Evolutionary conservation across 2,888 invertebrate species (phyloP).

Genomic region (Pandemis heparana): DNA sequence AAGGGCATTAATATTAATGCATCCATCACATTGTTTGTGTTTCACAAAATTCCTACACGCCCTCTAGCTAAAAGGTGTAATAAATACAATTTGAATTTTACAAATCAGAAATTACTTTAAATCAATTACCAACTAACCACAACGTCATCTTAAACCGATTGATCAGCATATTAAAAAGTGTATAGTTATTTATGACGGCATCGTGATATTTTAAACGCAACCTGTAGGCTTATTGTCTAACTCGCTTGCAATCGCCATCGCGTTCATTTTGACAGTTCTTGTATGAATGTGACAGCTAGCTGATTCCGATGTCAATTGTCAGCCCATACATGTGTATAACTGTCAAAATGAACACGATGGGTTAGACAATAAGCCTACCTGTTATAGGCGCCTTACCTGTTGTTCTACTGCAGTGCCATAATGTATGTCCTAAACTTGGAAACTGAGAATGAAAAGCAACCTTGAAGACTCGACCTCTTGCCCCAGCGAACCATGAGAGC

Average conservation of each 20-base stretch:
- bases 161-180: not conserved
- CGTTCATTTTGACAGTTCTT: too few relatives aligned
- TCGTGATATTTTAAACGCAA: not conserved
- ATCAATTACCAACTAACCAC: too few relatives aligned
- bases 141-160: not conserved
- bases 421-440: not conserved
- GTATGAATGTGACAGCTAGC: too few relatives aligned
- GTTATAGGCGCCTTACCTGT: not conserved
- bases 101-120: too few relatives aligned
- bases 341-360: too few relatives aligned
- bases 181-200: not conserved
- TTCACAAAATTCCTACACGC: not conserved
- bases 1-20: not conserved
- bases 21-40: not conserved
- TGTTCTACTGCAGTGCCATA: constrained; percentile 1
- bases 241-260: too few relatives aligned
- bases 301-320: too few relatives aligned
- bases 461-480: constrained; percentile 64
- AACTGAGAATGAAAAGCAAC: constrained; percentile 50
- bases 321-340: too few relatives aligned
- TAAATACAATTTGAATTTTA: too few relatives aligned
- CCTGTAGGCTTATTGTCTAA: too few relatives aligned
- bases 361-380: too few relatives aligned
- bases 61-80: too few relatives aligned
- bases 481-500: constrained; percentile 65